Percentiles rank a stretch among this genome's conserved stretches.
Conservation (phyloP, 2,797 vertebrate genomes). For the Oophaga sylvatica region DNA sequence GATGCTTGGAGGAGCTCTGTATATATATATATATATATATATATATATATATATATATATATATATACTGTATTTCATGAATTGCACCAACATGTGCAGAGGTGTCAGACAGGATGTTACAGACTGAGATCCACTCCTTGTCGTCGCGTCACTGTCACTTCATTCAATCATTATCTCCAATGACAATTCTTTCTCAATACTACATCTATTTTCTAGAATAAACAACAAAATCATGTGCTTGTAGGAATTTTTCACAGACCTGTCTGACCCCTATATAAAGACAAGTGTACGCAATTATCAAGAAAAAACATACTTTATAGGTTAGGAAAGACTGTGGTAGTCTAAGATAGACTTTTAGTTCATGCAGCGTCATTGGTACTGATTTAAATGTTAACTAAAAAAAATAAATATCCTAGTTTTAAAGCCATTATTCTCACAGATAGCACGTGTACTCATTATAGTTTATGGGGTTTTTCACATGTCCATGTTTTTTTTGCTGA, state of each 20-base stretch:
- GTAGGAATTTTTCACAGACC: not conserved
- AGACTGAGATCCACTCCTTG: not conserved
- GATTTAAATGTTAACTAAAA: no score
- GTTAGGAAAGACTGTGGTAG: no score
- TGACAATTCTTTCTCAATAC: not conserved
- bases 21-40: slow-evolving; percentile 2
- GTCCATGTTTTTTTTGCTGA: no score
- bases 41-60: no score
- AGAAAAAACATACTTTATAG: no score
- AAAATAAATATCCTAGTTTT: no score
- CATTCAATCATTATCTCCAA: not conserved
- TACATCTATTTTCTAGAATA: not conserved
- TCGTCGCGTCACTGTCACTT: not conserved
- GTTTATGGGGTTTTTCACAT: no score
- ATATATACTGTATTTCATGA: not conserved
- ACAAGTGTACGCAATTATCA: not conserved
- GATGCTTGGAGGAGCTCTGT: not conserved
- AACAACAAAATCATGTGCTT: not conserved
- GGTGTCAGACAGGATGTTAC: slow-evolving; percentile 20
- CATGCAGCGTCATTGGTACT: no score
- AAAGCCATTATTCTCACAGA: no score
- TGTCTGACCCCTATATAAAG: not conserved
- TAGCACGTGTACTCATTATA: no score
- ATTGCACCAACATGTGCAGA: slow-evolving; percentile 12
- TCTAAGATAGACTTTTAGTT: no score